Evolutionary conservation across 2,888 invertebrate species (phyloP), one percentile per base, ranked within the genome.

Genomic region (Chalcis sispes): DNA sequence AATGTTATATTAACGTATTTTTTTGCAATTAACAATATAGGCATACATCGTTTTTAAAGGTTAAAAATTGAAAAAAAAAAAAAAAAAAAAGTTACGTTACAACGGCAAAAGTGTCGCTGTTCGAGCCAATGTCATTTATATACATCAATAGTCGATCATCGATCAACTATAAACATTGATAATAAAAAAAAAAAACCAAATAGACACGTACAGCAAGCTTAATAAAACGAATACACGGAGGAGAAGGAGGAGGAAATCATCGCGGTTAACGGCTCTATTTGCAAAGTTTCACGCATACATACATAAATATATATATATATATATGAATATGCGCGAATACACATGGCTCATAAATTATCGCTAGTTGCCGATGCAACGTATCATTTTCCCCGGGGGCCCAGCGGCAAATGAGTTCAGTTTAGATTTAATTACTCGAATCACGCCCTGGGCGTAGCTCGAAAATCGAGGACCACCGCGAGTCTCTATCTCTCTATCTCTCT

Each of bases 391-490:
- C 76, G 84, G 84, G 84, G 85, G 87, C 86, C 85, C 85, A 77
- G 84, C 84, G 84, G 83, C 85, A 86, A 87, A 86, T 87, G 88
- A 86, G 86, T 85, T 85, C 86, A 86, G 85, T 86, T 86, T 86
- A 84, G 84, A 87, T 87, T 58, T 88, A 87, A 88, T 88, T 87
- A 86, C 84, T 84, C 81, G 83, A 80, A 83, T 86, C 87, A 87
- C 87, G 87, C 88, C 87, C 86, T 85, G 85, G 85, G 85, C 84
- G 86, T 83, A 84, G 83, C 84, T 81, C 78, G 72, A 42, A 77
- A 77, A 76, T 78, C 46, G 15, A 5, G 42, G 54, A 46, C 54
- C 77, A 81, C 81, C 81, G 77, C 66, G 40, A 13, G 58, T 8
- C 18, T 36, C 32, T 42, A 3, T n/a, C n/a, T 56, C 27, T 46